Evolutionary conservation across 1,140 invertebrate genomes (phyloP).

Genomic region (Periplaneta americana): DNA sequence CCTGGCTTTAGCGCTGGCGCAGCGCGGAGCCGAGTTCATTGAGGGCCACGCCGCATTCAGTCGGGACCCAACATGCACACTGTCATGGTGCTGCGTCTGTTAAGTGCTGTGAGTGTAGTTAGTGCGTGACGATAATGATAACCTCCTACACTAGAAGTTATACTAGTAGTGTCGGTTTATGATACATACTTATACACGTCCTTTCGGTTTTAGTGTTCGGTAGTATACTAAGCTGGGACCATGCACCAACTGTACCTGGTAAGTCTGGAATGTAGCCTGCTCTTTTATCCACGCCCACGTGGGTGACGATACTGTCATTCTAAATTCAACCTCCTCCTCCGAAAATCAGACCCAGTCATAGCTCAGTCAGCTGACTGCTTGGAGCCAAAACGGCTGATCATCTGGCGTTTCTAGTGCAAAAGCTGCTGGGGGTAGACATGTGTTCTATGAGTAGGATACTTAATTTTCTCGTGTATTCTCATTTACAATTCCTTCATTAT

Average conservation of each 20-base stretch:
- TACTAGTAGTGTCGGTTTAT: background rate
- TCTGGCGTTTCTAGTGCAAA: too few species aligned
- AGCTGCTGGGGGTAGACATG: too few species aligned
- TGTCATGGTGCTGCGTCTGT: background rate
- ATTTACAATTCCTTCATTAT: too few species aligned
- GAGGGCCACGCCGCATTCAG: background rate
- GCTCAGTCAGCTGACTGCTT: too few species aligned
- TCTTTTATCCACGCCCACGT: too few species aligned
- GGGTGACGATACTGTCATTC: too few species aligned
- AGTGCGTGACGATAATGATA: background rate
- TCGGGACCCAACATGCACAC: background rate
- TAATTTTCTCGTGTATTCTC: too few species aligned
- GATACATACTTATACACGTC: background rate
- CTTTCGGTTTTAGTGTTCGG: background rate
- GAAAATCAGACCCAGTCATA: too few species aligned
- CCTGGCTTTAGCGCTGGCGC: background rate
- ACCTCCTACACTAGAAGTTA: background rate
- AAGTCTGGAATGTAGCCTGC: too few species aligned
- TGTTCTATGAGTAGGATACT: too few species aligned
- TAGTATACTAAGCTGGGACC: background rate
- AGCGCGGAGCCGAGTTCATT: background rate
- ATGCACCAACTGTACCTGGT: background rate
- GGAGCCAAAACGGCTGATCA: too few species aligned
- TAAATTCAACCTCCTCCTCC: too few species aligned
- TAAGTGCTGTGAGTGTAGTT: background rate